Evolutionary conservation across 2,113 vertebrate species (phyloP).

Genomic region (Telmatochromis sp.): DNA sequence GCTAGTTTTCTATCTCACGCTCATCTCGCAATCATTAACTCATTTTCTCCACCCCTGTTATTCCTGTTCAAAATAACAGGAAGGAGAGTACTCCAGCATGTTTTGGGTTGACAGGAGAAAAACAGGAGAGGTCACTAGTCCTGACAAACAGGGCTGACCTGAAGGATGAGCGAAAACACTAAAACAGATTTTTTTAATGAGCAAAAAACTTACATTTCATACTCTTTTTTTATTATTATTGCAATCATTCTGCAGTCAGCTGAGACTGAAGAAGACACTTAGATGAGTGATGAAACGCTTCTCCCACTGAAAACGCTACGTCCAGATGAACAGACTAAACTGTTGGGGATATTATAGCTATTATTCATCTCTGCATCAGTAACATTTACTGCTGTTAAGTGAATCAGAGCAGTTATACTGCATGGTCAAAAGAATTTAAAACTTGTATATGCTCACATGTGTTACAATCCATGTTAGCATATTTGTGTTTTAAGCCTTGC

Average conservation of each 20-base stretch:
- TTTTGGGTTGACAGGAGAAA: neutral
- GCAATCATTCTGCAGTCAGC: neutral
- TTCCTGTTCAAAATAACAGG: neutral
- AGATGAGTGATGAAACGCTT: neutral
- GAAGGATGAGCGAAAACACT: neutral
- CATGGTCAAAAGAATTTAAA: neutral
- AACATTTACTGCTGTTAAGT: neutral
- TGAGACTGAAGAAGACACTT: neutral
- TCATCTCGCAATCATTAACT: neutral
- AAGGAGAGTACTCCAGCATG: neutral
- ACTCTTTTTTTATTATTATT: neutral
- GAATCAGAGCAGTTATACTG: neutral
- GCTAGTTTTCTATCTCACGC: neutral
- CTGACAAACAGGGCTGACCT: neutral
- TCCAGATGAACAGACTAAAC: neutral
- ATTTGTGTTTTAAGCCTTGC: neutral
- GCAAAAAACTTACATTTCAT: neutral
- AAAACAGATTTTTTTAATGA: neutral
- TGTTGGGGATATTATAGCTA: neutral
- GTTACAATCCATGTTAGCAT: neutral
- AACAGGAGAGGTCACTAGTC: neutral
- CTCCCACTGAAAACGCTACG: neutral
- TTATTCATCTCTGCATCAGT: neutral
- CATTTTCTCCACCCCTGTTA: neutral
- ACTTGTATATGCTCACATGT: neutral